Base-by-base conservation (phyloP, 2,113 vertebrate genomes). In the Zapus hudsonius region DNA sequence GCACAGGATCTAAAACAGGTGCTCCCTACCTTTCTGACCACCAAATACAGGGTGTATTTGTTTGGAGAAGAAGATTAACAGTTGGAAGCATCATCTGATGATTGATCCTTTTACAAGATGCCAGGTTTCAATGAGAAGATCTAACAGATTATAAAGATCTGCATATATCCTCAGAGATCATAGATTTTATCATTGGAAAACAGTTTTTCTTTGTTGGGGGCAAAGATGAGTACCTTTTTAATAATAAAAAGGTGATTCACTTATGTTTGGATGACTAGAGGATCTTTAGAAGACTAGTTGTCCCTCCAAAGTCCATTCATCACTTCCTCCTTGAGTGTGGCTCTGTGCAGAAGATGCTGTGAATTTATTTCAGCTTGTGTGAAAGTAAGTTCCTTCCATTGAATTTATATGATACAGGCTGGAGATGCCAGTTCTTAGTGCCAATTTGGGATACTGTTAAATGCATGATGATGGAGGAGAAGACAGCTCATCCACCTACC, bases 381-480 rank as follows among this genome's bases (percentile, higher is more conserved):
- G 67, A 91, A 81, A 80, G 19, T 64, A 70, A 88, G 72, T 87
- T 82, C n/a, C 42, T 47, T 91, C 12, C 36, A 84, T 52, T 74
- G n/a, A 57, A 20, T n/a, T 36, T 75, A 61, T 38, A 44, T 44
- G 44, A 59, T 42, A 22, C 5, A 91, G 47, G 10, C 10, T 84
- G 15, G 42, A 87, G 87, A 75, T 36, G 0, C 38, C 36, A 79
- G 57, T 33, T 31, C 61, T 4, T 63, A n/a, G 42, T 44, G n/a
- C 5, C 25, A 40, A 31, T 40, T 87, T 93, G 33, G 59, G 86
- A 38, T 17, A n/a, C 8, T 84, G 6, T n/a, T n/a, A n/a, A n/a
- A n/a, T n/a, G n/a, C n/a, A n/a, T n/a, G n/a, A 63, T 25, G 3
- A 22, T 9, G 2, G 36, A 20, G 36, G 36, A 52, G 29, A 59